These are phyloP conservation scores for Erannis defoliaria DNA, from an alignment of 2,888 invertebrate genomes.

Conservation along the genomic window DNA sequence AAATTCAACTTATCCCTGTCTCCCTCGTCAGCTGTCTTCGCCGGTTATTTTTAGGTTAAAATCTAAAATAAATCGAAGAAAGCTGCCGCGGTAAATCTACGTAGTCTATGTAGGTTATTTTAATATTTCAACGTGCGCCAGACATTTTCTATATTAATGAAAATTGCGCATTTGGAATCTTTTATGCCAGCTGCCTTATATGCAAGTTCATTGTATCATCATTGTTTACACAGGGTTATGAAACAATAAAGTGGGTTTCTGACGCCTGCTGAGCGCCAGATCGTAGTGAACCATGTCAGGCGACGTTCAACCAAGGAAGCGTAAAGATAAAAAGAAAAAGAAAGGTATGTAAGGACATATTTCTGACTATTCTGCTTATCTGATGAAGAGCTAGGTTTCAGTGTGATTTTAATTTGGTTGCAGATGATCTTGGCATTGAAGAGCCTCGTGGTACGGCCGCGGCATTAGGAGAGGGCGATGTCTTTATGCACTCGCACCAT, in stretches of 20 bases:
- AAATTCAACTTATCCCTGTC: slow-evolving; percentile 51
- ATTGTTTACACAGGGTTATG: slow-evolving; percentile 84
- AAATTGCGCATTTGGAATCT: slow-evolving; percentile 79
- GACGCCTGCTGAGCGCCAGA: slow-evolving; percentile 78
- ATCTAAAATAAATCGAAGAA: slow-evolving; percentile 84
- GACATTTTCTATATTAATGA: slow-evolving; percentile 66
- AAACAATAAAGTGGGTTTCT: slow-evolving; percentile 77
- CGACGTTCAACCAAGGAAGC: slow-evolving; percentile 94
- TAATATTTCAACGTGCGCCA: slow-evolving; percentile 77
- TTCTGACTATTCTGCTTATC: background rate
- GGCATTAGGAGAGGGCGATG: slow-evolving; percentile 88
- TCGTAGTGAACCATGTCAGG: slow-evolving; percentile 90
- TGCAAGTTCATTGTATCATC: slow-evolving; percentile 66
- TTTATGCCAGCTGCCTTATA: slow-evolving; percentile 58
- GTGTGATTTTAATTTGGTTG: slow-evolving; percentile 45
- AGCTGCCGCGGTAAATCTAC: slow-evolving; percentile 67
- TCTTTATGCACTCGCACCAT: slow-evolving; percentile 92
- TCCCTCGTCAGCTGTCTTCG: slow-evolving; percentile 79
- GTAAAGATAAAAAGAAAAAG: slow-evolving; percentile 93
- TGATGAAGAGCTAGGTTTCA: slow-evolving; percentile 16
- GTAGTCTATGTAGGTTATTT: slow-evolving; percentile 77
- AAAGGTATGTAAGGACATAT: slow-evolving; percentile 87
- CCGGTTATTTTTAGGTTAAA: slow-evolving; percentile 86
- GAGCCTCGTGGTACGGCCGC: slow-evolving; percentile 82
- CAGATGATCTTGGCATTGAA: slow-evolving; percentile 81